Conservation (phyloP, 2,797 vertebrate species). For the Brachyalestes nurse region DNA sequence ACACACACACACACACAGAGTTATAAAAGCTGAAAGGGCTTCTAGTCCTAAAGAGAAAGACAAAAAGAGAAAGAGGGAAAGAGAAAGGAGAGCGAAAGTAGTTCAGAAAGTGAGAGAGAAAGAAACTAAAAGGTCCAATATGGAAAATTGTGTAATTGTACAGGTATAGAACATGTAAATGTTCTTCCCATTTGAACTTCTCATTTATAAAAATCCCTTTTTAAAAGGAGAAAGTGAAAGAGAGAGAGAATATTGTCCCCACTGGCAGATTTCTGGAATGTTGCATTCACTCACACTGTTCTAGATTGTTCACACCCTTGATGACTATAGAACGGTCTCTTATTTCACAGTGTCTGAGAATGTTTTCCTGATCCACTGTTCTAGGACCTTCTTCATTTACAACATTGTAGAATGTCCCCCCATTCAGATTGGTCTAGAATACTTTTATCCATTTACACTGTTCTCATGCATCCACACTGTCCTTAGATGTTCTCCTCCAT, state of each 20-base stretch:
- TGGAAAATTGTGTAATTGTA: too few relatives aligned
- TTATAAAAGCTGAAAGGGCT: not conserved
- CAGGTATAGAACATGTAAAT: too few relatives aligned
- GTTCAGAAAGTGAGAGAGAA: not conserved
- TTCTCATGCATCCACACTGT: not conserved
- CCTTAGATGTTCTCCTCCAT: too few relatives aligned
- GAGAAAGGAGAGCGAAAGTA: too few relatives aligned
- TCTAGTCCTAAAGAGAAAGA: not conserved
- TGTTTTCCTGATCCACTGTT: not conserved
- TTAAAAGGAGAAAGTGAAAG: not conserved
- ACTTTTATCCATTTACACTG: not conserved
- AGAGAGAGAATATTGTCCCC: not conserved
- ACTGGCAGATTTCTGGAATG: not conserved
- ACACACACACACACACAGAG: constrained; percentile 3
- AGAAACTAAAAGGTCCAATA: not conserved
- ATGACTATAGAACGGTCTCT: not conserved
- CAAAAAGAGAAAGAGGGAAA: not conserved
- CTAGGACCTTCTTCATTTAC: not conserved
- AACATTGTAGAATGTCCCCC: not conserved
- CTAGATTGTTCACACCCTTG: not conserved
- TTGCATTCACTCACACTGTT: not conserved
- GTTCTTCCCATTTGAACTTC: too few relatives aligned
- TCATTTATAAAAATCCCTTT: too few relatives aligned
- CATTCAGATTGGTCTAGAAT: not conserved
- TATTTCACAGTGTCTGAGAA: not conserved